Conservation (phyloP, 2,797 vertebrate species). For the Amazona ochrocephala region DNA sequence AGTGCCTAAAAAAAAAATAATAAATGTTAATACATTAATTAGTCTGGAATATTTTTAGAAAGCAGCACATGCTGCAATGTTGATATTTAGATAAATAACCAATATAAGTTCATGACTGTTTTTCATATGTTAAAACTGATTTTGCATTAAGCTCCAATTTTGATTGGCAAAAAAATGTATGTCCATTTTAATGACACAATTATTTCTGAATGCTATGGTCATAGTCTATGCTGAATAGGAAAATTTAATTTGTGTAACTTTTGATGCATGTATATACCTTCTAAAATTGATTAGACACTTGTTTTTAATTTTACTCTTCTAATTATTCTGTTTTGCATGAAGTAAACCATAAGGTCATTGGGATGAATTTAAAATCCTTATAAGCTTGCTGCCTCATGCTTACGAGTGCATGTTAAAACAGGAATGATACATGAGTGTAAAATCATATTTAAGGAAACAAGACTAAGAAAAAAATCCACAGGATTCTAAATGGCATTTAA, state of each 20-base stretch:
- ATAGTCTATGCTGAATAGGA: neutral
- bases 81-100: neutral
- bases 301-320: neutral
- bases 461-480: neutral
- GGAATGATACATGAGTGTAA: neutral
- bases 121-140: neutral
- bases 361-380: neutral
- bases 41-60: neutral
- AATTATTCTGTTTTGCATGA: neutral
- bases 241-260: neutral
- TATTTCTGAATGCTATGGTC: constrained; percentile 2
- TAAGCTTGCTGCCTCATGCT: neutral
- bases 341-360: neutral
- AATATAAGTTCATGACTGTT: neutral
- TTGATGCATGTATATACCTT: neutral
- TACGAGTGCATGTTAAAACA: neutral
- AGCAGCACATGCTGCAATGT: neutral
- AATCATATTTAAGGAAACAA: neutral
- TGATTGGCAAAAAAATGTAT: neutral
- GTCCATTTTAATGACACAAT: neutral
- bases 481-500: neutral
- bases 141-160: neutral
- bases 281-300: neutral
- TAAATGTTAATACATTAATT: too few species aligned
- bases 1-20: too few species aligned